These are phyloP conservation scores for Cygnus olor DNA, from an alignment of 2,797 vertebrate species.

Conservation along the genomic window DNA sequence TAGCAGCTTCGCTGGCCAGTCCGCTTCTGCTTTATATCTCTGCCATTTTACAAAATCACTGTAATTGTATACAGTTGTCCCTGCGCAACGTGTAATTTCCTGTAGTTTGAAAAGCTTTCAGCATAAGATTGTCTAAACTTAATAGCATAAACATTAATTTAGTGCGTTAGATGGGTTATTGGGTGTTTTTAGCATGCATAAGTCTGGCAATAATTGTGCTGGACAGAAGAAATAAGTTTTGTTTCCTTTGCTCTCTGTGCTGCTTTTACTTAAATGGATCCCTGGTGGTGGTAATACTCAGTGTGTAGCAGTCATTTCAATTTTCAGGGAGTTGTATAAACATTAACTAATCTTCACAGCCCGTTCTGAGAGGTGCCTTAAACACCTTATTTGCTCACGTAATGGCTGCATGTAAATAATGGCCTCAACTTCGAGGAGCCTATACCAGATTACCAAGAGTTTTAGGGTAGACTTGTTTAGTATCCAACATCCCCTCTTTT, in stretches of 20 bases:
- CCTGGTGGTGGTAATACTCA: conserved; percentile 25
- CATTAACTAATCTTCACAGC: conserved; percentile 53
- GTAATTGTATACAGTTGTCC: conserved; percentile 61
- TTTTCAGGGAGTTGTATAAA: conserved; percentile 44
- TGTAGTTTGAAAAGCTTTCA: conserved; percentile 64
- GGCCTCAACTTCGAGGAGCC: neutral
- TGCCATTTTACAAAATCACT: conserved; percentile 41
- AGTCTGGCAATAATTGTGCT: conserved; percentile 46
- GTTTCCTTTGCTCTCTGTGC: conserved; percentile 20
- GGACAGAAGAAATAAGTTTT: conserved; percentile 58
- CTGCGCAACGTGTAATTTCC: conserved; percentile 40
- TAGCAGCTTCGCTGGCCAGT: neutral
- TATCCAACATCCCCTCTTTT: neutral
- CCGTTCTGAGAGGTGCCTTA: conserved; percentile 28
- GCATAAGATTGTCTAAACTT: conserved; percentile 55
- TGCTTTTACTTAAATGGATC: conserved; percentile 38
- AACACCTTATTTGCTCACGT: conserved; percentile 23
- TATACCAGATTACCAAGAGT: accelerated
- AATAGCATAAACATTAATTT: conserved; percentile 63
- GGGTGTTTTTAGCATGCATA: conserved; percentile 28
- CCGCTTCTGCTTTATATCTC: conserved; percentile 44
- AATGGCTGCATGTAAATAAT: neutral
- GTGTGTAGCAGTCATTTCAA: conserved; percentile 20
- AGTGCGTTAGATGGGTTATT: conserved; percentile 41
- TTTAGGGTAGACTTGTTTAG: neutral